These are phyloP conservation scores for Spongilla lacustris DNA, from an alignment of 37 sponge, comb jelly and placozoan genomes.

Conservation along the genomic window DNA sequence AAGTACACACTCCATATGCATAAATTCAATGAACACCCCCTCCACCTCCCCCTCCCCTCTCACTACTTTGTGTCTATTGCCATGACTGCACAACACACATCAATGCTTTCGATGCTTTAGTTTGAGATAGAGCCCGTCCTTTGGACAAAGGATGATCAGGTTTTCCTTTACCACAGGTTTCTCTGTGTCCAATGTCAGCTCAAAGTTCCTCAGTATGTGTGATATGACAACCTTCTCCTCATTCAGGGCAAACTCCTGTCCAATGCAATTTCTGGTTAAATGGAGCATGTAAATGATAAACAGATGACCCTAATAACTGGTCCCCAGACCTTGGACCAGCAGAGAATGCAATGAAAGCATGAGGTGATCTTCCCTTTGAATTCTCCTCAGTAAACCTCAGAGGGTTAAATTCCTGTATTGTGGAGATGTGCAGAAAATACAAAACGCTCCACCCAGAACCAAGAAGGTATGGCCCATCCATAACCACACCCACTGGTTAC, in stretches of 20 bases:
- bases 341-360: conserved; percentile 86
- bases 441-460: too few relatives aligned
- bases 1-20: too few relatives aligned
- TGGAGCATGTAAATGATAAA: neutral
- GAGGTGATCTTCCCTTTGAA: conserved; percentile 56
- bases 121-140: conserved; percentile 66
- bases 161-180: conserved; percentile 32
- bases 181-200: conserved; percentile 1
- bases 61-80: neutral
- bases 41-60: too few relatives aligned
- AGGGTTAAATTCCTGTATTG: conserved; percentile 80
- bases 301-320: neutral
- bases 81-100: neutral
- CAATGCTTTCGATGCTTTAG: conserved; percentile 45
- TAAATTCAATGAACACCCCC: too few relatives aligned
- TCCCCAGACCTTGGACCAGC: conserved; percentile 83
- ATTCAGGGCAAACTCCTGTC: conserved; percentile 86
- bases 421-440: too few relatives aligned
- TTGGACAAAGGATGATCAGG: conserved; percentile 61
- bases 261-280: conserved; percentile 78
- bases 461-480: too few relatives aligned
- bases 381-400: conserved; percentile 84
- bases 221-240: conserved; percentile 64
- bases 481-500: too few relatives aligned
- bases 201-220: conserved; percentile 68